Evolutionary conservation across 2,888 invertebrate genomes (phyloP), one percentile per base, ranked within the genome.

Genomic region (Julus scanicus): DNA sequence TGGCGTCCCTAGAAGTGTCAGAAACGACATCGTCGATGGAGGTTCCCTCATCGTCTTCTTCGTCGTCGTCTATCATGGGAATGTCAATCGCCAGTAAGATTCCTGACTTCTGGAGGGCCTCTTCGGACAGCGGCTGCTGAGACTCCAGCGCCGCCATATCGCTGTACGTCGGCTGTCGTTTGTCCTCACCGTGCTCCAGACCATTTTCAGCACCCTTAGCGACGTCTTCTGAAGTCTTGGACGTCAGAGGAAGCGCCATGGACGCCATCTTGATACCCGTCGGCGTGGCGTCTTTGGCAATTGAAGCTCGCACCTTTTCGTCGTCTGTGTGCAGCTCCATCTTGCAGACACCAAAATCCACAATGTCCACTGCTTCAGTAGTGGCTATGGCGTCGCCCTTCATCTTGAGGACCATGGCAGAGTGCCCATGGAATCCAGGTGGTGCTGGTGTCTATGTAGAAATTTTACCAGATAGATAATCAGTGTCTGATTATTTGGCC

Each of bases 241-340:
- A 20, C 63, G 15, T 15, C 3, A 1, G 63, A 53, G 53, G 44
- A 44, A 53, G 63, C 20, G 63, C 20, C 20, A 20, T 6, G 5
- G n/a, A 2, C 29, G 80, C 37, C 80, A 80, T 80, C 80, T 80
- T 80, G 2, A 80, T 29, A 13, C 80, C 13, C 13, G n/a, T 15
- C 11, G 44, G 44, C 29, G 49, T 29, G 48, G 48, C 49, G 37
- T 87, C 87, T 49, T 71, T 57, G 87, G 29, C 20, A n/a, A 39
- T 39, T n/a, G 87, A 44, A 40, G 87, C 87, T 40, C 44, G 40
- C 40, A 71, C 87, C n/a, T 87, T 87, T 40, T 87, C 63, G 48
- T 87, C 87, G 48, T 87, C 87, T 15, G 87, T 87, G 40, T 87
- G 87, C 40, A 87, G 87, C 39, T 87, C 87, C 71, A 71, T 57